Conservation (phyloP, 2,888 invertebrate genomes). For the Ophion obscuratus region DNA sequence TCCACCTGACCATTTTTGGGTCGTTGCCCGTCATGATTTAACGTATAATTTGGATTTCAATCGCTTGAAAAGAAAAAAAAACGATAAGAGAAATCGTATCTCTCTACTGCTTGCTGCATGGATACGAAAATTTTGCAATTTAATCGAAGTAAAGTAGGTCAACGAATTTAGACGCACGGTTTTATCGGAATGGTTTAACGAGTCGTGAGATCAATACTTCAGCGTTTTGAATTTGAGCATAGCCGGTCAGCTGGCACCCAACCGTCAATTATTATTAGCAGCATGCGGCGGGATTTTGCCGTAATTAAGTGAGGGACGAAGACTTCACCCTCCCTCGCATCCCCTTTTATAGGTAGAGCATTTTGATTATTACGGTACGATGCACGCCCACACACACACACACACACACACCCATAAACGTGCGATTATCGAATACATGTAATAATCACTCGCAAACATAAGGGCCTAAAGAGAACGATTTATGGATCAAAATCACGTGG, state of each 20-base stretch:
- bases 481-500: not conserved
- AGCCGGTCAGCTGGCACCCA: slow-evolving; percentile 32
- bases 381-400: slow-evolving; percentile 22
- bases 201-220: slow-evolving; percentile 48
- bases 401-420: not conserved
- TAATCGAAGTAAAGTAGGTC: not conserved
- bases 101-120: not conserved
- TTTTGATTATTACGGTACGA: slow-evolving; percentile 55
- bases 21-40: too few relatives aligned
- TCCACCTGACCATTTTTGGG: too few relatives aligned
- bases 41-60: too few relatives aligned
- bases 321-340: not conserved
- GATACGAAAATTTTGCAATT: slow-evolving; percentile 6
- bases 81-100: not conserved
- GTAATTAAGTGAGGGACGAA: not conserved
- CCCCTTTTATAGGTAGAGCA: slow-evolving; percentile 16
- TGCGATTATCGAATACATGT: not conserved
- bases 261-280: slow-evolving; percentile 63
- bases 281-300: slow-evolving; percentile 32
- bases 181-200: slow-evolving; percentile 33
- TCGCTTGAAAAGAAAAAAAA: too few relatives aligned
- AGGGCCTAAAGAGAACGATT: not conserved
- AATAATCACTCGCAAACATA: not conserved
- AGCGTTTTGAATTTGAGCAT: slow-evolving; percentile 32
- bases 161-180: not conserved